Base-by-base conservation (phyloP, 2,888 invertebrate species). In the Dorcus hopei region DNA sequence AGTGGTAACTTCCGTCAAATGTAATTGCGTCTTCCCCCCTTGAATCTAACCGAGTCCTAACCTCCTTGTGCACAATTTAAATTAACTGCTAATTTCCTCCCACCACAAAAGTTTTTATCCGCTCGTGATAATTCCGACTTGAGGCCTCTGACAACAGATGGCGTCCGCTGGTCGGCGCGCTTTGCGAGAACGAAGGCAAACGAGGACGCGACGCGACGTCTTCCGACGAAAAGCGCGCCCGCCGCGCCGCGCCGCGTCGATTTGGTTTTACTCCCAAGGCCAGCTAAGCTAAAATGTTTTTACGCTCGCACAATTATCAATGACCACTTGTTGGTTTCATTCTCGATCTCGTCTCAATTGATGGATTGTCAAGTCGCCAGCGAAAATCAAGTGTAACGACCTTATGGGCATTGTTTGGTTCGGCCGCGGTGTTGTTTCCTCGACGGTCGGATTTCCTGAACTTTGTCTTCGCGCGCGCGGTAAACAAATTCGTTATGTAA, bases 261-360 rank as follows among this genome's bases (percentile, higher is more conserved):
- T 50, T 50, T 60, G 43, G 9, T 38, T 54, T 39, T 60, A 62
- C 59, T 59, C 52, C 57, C 65, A 65, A 65, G 65, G 65, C 54
- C 65, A 58, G 51, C 62, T 45, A 57, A 58, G 51, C 62, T 45
- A 57, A 54, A 62, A 57, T 63, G 52, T 59, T 55, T 63, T 63
- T 61, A 63, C 65, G 65, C 62, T 63, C 52, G 55, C 54, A 59
- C 53, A 65, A 62, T 65, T 63, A 65, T 65, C 65, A 65, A 65
- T 65, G 65, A 61, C 58, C 61, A 62, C 54, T 61, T 60, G 58
- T 61, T 57, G 52, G 57, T 61, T 59, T 60, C 64, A 61, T 64
- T 64, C 65, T 63, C 58, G 57, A 63, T 61, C 61, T 58, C 43
- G 16, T 26, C 58, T 61, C 61, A 60, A 58, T 14, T 64, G 61